Evolutionary conservation across 2,113 vertebrate genomes (phyloP).

Genomic region (Physeter macrocephalus): DNA sequence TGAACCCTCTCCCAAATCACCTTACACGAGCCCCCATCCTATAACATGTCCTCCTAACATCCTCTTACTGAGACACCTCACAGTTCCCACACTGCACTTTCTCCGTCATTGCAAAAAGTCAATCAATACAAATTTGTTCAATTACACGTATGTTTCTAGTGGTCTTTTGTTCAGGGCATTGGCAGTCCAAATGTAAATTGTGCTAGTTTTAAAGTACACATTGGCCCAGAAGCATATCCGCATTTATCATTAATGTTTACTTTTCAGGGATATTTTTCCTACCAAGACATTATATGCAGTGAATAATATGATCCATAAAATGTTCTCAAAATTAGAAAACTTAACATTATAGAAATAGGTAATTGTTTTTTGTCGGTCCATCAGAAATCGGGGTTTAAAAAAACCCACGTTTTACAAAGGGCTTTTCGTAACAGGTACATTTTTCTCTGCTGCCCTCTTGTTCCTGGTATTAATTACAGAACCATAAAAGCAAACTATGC

Average conservation of each 20-base stretch:
- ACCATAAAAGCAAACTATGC: slow-evolving; percentile 24
- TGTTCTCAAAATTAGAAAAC: neutral
- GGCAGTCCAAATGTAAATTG: neutral
- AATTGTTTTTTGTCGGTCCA: neutral
- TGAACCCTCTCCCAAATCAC: neutral
- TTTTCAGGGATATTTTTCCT: neutral
- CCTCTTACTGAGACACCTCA: neutral
- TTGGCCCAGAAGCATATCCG: neutral
- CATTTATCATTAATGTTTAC: neutral
- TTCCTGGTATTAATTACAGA: slow-evolving; percentile 22
- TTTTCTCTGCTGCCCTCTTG: neutral
- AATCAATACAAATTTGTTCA: neutral
- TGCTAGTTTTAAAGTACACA: neutral
- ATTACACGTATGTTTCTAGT: neutral
- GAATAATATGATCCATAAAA: neutral
- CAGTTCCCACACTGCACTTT: neutral
- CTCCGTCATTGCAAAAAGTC: neutral
- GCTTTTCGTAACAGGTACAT: neutral
- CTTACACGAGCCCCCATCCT: neutral
- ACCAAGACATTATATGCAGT: neutral
- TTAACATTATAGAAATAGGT: neutral
- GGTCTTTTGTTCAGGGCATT: neutral
- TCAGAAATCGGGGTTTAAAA: neutral
- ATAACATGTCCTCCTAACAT: neutral
- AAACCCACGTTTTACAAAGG: neutral